A percentile compares a stretch with the other conserved stretches of the same genome.
These are phyloP conservation scores for Plagodis pulveraria DNA, from an alignment of 2,888 invertebrate species.

Conservation along the genomic window DNA sequence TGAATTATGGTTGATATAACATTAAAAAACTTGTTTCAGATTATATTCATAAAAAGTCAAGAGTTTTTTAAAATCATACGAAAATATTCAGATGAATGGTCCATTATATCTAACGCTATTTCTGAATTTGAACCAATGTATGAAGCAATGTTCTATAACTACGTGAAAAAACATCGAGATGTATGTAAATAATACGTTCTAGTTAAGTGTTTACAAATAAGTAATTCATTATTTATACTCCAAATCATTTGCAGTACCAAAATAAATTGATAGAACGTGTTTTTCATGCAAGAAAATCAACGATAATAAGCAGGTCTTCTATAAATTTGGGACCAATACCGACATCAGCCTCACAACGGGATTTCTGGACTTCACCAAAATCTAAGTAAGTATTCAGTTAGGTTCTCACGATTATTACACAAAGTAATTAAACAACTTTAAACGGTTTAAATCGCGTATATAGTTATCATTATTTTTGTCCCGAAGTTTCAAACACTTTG, in stretches of 20 bases:
- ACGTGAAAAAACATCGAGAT: constrained; percentile 49
- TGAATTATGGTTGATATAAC: too few species aligned
- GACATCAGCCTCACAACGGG: constrained; percentile 1
- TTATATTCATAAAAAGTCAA: constrained; percentile 51
- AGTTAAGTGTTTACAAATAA: not conserved
- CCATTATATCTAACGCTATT: constrained; percentile 46
- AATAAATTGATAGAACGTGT: constrained; percentile 43
- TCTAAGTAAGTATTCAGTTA: not conserved
- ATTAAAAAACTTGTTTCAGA: constrained; percentile 42
- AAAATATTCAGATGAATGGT: constrained; percentile 56
- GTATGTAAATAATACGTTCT: constrained; percentile 44
- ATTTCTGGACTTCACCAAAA: constrained; percentile 34
- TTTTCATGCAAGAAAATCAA: constrained; percentile 37
- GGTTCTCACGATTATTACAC: too few species aligned
- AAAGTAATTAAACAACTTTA: too few species aligned
- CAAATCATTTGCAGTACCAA: constrained; percentile 50
- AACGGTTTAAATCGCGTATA: too few species aligned
- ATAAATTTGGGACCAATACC: not conserved
- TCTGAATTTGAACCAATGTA: constrained; percentile 47
- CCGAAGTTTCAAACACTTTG: too few species aligned
- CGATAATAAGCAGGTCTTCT: not conserved
- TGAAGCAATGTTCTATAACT: constrained; percentile 45
- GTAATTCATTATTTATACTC: not conserved
- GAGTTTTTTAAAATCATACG: constrained; percentile 59
- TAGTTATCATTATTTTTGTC: too few species aligned